Evolutionary conservation across 2,113 vertebrate genomes (phyloP).

Genomic region (Chloropsis cyanopogon): DNA sequence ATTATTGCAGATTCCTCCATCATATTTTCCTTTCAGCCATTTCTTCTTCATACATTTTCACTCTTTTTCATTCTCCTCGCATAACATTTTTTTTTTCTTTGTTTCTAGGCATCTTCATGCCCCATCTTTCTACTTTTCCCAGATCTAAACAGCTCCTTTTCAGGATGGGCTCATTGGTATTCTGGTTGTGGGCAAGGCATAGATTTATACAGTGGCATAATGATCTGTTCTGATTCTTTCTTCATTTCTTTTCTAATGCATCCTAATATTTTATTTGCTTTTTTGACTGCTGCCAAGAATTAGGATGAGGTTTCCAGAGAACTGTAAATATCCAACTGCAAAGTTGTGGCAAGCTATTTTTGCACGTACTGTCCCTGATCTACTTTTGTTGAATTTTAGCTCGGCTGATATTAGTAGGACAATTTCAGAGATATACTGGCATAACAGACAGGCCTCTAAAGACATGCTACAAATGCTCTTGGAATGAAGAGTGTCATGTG

Average conservation of each 20-base stretch:
- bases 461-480: not conserved
- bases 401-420: not conserved
- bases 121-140: not conserved
- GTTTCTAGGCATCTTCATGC: not conserved
- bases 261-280: slow-evolving; percentile 24
- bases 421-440: not conserved
- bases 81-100: not conserved
- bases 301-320: not conserved
- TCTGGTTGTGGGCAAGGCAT: not conserved
- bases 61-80: not conserved
- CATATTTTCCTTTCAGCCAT: not conserved
- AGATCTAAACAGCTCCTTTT: not conserved
- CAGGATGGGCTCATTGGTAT: not conserved
- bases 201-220: slow-evolving; percentile 11
- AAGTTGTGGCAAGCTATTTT: not conserved
- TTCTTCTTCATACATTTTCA: not conserved
- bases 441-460: not conserved
- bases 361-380: not conserved
- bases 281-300: slow-evolving; percentile 13
- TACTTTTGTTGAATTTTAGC: not conserved
- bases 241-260: not conserved
- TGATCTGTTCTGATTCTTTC: slow-evolving; percentile 24
- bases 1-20: not conserved
- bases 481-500: not conserved
- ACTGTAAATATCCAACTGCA: not conserved